A percentile compares a stretch with the other conserved stretches of the same genome.
Conservation (phyloP, 1,140 invertebrate genomes). For the Arion vulgaris region DNA sequence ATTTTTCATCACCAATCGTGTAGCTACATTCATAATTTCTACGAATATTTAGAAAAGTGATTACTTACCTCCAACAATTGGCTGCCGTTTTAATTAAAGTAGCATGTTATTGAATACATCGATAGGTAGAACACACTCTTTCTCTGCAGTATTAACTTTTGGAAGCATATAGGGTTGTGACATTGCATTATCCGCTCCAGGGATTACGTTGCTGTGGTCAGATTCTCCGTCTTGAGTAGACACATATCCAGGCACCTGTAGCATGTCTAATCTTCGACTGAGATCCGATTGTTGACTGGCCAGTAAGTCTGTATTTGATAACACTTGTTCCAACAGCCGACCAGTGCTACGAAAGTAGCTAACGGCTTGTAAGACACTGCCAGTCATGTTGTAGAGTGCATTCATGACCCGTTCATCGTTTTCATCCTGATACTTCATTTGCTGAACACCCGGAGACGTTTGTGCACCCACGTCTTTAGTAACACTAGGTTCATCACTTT, state of each 20-base stretch:
- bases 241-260: background rate
- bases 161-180: background rate
- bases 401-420: conserved; percentile 29
- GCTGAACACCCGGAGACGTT: background rate
- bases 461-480: background rate
- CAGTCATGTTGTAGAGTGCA: conserved; percentile 28
- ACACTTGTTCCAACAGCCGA: conserved; percentile 11
- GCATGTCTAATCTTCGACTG: background rate
- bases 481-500: background rate
- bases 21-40: too few species aligned
- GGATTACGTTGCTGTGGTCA: background rate
- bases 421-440: conserved; percentile 15
- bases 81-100: conserved; percentile 29
- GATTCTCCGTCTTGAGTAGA: background rate
- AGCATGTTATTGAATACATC: background rate
- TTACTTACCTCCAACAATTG: conserved; percentile 34
- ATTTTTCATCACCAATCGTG: too few species aligned
- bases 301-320: conserved; percentile 23
- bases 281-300: background rate
- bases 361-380: conserved; percentile 24
- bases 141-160: background rate
- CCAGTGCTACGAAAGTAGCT: conserved; percentile 30
- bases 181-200: background rate
- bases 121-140: background rate
- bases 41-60: too few species aligned